These are phyloP conservation scores for Aegotheles bennettii DNA, from an alignment of 2,113 vertebrate species.

Conservation along the genomic window DNA sequence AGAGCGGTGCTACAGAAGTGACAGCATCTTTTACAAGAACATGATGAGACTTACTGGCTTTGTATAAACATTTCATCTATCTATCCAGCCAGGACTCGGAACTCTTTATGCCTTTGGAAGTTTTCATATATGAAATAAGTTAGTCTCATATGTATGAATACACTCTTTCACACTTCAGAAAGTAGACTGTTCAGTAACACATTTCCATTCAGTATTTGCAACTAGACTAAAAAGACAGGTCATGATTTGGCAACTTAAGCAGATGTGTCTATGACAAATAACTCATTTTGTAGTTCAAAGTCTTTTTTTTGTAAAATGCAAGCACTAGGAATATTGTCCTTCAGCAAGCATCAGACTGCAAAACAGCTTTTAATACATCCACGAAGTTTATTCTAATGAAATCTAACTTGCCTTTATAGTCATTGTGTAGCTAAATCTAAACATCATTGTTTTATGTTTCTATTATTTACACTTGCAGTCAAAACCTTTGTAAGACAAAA, in stretches of 20 bases:
- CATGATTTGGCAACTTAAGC: not conserved
- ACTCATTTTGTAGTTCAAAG: not conserved
- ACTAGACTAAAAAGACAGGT: not conserved
- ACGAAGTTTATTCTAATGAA: not conserved
- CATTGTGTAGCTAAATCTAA: not conserved
- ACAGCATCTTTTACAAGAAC: slow-evolving; percentile 2
- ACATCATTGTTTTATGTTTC: not conserved
- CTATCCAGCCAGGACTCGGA: not conserved
- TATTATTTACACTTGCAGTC: not conserved
- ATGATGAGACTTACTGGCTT: not conserved
- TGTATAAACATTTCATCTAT: slow-evolving; percentile 24
- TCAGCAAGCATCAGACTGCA: not conserved
- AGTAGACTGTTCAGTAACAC: not conserved
- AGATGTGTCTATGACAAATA: not conserved
- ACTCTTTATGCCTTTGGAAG: not conserved
- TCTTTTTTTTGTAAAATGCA: not conserved
- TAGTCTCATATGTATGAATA: not conserved
- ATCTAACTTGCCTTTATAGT: not conserved
- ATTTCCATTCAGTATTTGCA: not conserved
- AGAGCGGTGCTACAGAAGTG: not conserved
- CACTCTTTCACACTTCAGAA: not conserved
- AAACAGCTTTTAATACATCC: not conserved
- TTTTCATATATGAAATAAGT: not conserved
- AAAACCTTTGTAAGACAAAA: not conserved
- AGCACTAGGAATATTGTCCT: not conserved